These are phyloP conservation scores for Danio kyathit DNA, from an alignment of 2,797 vertebrate genomes.

Conservation along the genomic window DNA sequence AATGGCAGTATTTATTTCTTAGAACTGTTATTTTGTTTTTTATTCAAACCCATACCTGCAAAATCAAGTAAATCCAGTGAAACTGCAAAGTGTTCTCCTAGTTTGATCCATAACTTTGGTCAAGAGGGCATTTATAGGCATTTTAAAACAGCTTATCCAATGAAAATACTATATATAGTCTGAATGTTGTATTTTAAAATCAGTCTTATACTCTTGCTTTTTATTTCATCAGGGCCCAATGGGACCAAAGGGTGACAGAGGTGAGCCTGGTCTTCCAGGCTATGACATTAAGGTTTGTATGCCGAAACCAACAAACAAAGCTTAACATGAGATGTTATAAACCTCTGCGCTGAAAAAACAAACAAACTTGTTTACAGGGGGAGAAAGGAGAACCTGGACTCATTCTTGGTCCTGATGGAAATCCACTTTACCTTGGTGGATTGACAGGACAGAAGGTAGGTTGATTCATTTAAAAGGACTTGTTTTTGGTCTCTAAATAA, in stretches of 20 bases:
- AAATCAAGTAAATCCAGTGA: too few species aligned
- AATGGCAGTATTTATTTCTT: too few species aligned
- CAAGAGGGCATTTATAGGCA: too few species aligned
- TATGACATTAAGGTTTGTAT: constrained; percentile 84
- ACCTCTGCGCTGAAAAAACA: background rate
- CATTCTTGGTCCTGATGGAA: constrained; percentile 84
- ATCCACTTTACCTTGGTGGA: constrained; percentile 65
- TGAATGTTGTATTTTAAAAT: background rate
- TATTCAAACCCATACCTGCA: too few species aligned
- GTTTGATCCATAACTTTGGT: too few species aligned
- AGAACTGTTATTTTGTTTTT: too few species aligned
- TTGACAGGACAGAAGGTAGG: constrained; percentile 71
- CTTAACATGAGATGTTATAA: background rate
- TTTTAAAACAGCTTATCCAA: too few species aligned
- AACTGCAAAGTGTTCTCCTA: too few species aligned
- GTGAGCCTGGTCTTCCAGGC: constrained; percentile 82
- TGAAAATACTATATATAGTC: too few species aligned
- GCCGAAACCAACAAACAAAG: constrained; percentile 1
- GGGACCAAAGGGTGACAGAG: constrained; percentile 89
- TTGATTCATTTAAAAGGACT: background rate
- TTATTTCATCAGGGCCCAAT: constrained; percentile 81
- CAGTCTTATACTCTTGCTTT: constrained; percentile 8
- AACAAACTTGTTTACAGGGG: constrained; percentile 77
- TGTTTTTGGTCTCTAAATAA: background rate
- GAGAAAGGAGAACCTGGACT: constrained; percentile 91